Conservation (phyloP, 2,113 vertebrate genomes). For the Lanius collurio region DNA sequence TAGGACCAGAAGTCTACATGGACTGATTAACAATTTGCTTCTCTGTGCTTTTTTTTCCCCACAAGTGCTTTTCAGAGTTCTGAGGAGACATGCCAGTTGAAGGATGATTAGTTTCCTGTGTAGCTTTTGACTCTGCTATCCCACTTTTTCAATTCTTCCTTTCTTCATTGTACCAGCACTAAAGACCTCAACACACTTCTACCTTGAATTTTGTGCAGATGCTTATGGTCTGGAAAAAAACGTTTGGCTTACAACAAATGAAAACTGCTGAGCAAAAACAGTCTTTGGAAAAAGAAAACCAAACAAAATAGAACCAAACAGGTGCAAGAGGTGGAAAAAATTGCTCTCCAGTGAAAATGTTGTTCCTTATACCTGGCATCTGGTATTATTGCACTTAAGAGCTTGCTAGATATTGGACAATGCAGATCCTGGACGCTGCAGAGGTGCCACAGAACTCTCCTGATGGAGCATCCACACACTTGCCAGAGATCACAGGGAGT, state of each 20-base stretch:
- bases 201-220: neutral
- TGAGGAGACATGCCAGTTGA: neutral
- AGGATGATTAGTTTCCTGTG: neutral
- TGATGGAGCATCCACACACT: rapidly evolving
- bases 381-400: neutral
- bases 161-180: neutral
- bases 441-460: neutral
- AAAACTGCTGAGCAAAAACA: neutral
- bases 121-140: neutral
- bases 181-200: neutral
- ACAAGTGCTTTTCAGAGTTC: neutral
- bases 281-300: neutral
- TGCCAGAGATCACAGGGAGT: too few species aligned
- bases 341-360: neutral
- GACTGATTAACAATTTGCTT: neutral
- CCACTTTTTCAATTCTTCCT: neutral
- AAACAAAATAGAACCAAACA: neutral
- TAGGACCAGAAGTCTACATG: neutral
- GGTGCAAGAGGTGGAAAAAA: neutral
- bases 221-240: neutral
- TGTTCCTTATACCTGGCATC: neutral
- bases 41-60: neutral
- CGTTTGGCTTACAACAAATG: rapidly evolving
- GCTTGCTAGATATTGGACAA: neutral
- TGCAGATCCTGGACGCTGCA: neutral